Conservation (phyloP, 2,888 invertebrate species). For the Pachymerium ferrugineum region DNA sequence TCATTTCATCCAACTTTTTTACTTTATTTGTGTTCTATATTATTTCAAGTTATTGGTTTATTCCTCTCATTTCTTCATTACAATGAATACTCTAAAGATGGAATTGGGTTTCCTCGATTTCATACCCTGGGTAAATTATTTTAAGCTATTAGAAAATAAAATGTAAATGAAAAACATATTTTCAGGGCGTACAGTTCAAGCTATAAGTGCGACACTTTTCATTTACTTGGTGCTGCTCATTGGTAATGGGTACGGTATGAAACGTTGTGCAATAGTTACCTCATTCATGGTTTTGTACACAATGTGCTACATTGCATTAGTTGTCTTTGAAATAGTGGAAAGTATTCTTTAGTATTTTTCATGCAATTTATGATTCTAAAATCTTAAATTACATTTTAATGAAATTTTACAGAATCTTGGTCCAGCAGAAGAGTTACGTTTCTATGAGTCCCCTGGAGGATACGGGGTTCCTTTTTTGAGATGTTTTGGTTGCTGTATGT, state of each 20-base stretch:
- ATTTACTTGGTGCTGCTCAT: conserved; percentile 71
- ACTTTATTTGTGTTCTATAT: conserved; percentile 67
- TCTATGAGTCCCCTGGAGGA: conserved; percentile 87
- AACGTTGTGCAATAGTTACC: conserved; percentile 68
- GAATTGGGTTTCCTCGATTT: conserved; percentile 55
- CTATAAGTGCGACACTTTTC: conserved; percentile 67
- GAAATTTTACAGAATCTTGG: conserved; percentile 65
- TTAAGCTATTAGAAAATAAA: neutral
- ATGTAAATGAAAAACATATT: neutral
- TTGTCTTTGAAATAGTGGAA: conserved; percentile 74
- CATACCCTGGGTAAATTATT: neutral
- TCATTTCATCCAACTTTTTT: conserved; percentile 84
- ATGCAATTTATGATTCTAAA: neutral
- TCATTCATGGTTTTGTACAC: conserved; percentile 72
- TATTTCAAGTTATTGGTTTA: conserved; percentile 63
- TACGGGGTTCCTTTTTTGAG: conserved; percentile 71
- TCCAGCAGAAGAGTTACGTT: conserved; percentile 80
- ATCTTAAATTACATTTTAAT: conserved; percentile 32
- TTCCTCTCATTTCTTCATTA: conserved; percentile 64
- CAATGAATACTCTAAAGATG: conserved; percentile 70
- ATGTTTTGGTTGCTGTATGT: conserved; percentile 75
- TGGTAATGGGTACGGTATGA: conserved; percentile 75
- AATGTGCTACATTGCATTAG: conserved; percentile 66
- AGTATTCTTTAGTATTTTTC: conserved; percentile 28
- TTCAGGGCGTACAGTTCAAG: conserved; percentile 65